phyloP scores from a whole-genome alignment of 2,113 vertebrate species.

The Rostratula benghalensis region DNA sequence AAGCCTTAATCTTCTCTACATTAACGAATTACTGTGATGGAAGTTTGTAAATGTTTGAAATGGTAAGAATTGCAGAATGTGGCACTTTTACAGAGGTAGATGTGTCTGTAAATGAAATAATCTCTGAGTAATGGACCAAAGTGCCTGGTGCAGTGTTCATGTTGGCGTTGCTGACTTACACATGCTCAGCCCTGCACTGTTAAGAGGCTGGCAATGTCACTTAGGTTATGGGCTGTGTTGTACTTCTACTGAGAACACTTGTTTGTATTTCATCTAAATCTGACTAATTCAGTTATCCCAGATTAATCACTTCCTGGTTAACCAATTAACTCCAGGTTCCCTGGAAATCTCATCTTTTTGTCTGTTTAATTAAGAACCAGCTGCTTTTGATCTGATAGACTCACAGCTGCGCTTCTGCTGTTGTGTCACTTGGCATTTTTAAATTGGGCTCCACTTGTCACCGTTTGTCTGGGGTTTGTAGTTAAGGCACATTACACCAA shows the following conservation, averaged over 20 bases:
- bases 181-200: not conserved
- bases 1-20: not conserved
- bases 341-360: conserved; percentile 58
- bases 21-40: not conserved
- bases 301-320: conserved; percentile 67
- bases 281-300: conserved; percentile 64
- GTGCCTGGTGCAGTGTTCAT: not conserved
- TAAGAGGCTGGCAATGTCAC: conserved; percentile 24
- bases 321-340: conserved; percentile 65
- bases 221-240: conserved; percentile 16
- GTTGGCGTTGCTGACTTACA: not conserved
- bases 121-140: not conserved
- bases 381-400: conserved; percentile 68
- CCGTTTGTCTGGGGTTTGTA: conserved; percentile 42
- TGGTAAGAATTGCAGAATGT: not conserved
- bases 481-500: conserved; percentile 33
- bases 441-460: conserved; percentile 57
- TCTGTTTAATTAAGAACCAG: conserved; percentile 71
- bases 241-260: conserved; percentile 18
- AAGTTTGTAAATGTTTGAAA: not conserved
- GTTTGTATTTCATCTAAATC: conserved; percentile 54
- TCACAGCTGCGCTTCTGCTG: conserved; percentile 69
- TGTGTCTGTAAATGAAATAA: not conserved
- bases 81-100: not conserved
- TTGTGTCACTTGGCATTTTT: conserved; percentile 64